These are phyloP conservation scores for Romanogobio albipinnatus DNA, from an alignment of 2,113 vertebrate genomes.

Conservation along the genomic window DNA sequence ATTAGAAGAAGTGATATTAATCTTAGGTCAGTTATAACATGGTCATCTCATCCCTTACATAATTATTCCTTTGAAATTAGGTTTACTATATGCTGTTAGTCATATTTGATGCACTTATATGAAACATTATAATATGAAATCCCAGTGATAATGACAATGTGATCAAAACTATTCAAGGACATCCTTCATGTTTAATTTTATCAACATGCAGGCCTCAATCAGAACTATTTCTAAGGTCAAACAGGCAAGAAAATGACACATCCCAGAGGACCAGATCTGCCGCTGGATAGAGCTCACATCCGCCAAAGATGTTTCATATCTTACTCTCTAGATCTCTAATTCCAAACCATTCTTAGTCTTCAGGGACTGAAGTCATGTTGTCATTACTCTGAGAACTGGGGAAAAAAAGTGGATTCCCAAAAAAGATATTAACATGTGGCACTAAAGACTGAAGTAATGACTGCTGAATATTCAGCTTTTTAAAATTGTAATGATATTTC, in stretches of 20 bases:
- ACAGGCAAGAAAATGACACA: conserved; percentile 38
- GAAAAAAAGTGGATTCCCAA: neutral
- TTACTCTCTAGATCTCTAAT: conserved; percentile 29
- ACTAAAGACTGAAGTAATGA: too few species aligned
- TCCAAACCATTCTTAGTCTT: conserved; percentile 39
- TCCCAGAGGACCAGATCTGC: conserved; percentile 48
- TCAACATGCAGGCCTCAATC: conserved; percentile 19
- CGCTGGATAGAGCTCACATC: conserved; percentile 43
- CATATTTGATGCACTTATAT: neutral
- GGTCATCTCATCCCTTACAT: neutral
- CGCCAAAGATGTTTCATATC: conserved; percentile 37
- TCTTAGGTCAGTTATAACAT: neutral
- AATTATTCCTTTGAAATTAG: neutral
- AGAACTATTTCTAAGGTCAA: conserved; percentile 38
- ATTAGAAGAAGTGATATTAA: neutral
- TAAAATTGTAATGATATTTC: too few species aligned
- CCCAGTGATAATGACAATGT: neutral
- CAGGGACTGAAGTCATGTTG: neutral
- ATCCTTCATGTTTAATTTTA: neutral
- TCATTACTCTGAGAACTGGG: neutral
- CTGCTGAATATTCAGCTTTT: too few species aligned
- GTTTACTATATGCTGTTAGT: neutral
- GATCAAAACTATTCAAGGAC: neutral
- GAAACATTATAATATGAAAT: neutral
- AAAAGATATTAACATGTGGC: neutral